These are phyloP conservation scores for Microcebus jonahi DNA, from an alignment of 2,113 vertebrate species.

Conservation along the genomic window DNA sequence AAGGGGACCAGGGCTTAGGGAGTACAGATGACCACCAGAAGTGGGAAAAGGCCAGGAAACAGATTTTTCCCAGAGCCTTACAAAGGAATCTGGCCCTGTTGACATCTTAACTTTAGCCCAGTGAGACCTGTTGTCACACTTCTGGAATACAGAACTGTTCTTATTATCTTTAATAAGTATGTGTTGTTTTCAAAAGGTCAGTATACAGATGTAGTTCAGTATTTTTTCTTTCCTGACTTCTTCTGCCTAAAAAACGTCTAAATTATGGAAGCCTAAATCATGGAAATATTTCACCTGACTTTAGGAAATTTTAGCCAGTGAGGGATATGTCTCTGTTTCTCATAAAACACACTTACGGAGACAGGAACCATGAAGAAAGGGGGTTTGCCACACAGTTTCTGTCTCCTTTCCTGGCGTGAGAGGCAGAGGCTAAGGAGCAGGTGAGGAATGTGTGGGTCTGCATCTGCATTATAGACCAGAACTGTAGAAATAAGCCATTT, in stretches of 20 bases:
- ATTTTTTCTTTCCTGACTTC: neutral
- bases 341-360: neutral
- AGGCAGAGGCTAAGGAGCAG: neutral
- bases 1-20: neutral
- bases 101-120: neutral
- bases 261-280: neutral
- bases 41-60: neutral
- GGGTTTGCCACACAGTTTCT: neutral
- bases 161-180: neutral
- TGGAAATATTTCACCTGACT: neutral
- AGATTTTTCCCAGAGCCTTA: neutral
- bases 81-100: neutral
- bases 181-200: neutral
- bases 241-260: neutral
- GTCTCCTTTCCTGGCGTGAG: neutral
- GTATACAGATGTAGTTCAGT: neutral
- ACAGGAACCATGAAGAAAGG: neutral
- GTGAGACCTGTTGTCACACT: neutral
- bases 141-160: neutral
- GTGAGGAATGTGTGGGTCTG: neutral
- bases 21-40: neutral
- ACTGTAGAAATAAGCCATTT: neutral
- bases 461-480: too few relatives aligned
- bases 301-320: neutral
- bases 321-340: neutral